These are phyloP conservation scores for Ommatoiulus sabulosus DNA, from an alignment of 2,888 invertebrate genomes.

Conservation along the genomic window DNA sequence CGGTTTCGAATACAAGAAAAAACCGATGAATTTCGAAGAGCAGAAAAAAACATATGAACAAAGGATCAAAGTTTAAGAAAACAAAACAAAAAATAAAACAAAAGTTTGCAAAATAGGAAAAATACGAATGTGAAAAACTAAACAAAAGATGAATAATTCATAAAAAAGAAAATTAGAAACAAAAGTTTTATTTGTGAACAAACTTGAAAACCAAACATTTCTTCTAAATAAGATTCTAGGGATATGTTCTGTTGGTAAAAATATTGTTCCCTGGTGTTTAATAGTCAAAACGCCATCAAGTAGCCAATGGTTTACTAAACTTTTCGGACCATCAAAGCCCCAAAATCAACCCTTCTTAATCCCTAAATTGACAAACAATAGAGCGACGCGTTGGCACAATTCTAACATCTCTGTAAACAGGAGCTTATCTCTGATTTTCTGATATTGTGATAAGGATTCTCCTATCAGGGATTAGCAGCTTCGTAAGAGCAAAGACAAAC, in stretches of 20 bases:
- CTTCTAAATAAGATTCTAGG: background rate
- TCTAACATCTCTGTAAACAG: slow-evolving; percentile 9
- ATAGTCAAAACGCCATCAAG: no score
- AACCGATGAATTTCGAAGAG: no score
- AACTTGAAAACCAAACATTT: background rate
- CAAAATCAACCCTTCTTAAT: background rate
- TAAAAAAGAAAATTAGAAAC: no score
- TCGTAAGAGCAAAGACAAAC: background rate
- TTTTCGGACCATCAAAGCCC: background rate
- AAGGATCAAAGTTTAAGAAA: no score
- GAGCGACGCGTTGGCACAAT: background rate
- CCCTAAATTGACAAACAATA: background rate
- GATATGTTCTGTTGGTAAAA: background rate
- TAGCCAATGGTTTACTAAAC: background rate
- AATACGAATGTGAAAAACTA: no score
- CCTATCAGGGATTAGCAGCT: background rate
- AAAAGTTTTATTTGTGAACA: background rate
- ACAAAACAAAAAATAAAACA: no score
- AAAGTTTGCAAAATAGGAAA: no score
- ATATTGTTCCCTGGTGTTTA: no score
- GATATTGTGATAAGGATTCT: background rate
- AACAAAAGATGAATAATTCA: no score
- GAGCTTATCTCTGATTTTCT: background rate
- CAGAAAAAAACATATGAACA: no score
- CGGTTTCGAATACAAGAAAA: no score